Conservation (phyloP, 2,888 invertebrate species). For the Liodrosophila aerea region DNA sequence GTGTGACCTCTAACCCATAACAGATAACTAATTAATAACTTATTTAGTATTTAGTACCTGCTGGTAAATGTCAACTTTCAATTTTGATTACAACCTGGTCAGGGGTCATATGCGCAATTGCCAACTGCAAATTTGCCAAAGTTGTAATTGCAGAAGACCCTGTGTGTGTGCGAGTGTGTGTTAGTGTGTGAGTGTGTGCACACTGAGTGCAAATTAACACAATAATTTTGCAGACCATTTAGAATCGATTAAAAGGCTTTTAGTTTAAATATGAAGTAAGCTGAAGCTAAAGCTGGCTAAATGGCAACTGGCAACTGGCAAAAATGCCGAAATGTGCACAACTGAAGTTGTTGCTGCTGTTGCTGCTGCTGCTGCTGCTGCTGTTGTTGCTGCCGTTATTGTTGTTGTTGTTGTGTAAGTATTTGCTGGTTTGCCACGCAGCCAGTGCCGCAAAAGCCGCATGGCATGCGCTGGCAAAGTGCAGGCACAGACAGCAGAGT, state of each 20-base stretch:
- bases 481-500: constrained; percentile 37
- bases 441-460: constrained; percentile 66
- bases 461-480: constrained; percentile 64
- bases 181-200: too few species aligned
- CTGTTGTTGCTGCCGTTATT: constrained; percentile 18
- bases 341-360: constrained; percentile 10
- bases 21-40: too few species aligned
- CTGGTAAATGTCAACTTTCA: too few species aligned
- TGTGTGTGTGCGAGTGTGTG: neutral
- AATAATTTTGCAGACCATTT: constrained; percentile 65
- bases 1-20: too few species aligned
- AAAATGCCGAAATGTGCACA: constrained; percentile 44
- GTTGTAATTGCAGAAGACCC: neutral
- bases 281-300: neutral
- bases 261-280: constrained; percentile 44
- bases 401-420: constrained; percentile 27
- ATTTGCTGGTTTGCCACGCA: constrained; percentile 61
- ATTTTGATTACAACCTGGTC: too few species aligned
- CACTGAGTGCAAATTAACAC: constrained; percentile 43
- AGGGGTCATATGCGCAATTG: too few species aligned
- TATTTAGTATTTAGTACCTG: too few species aligned
- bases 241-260: constrained; percentile 75
- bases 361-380: constrained; percentile 15
- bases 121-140: too few species aligned
- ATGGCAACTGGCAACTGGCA: constrained; percentile 4